Evolutionary conservation across 1,140 invertebrate genomes (phyloP).

Genomic region (Protaetia brevitarsis): DNA sequence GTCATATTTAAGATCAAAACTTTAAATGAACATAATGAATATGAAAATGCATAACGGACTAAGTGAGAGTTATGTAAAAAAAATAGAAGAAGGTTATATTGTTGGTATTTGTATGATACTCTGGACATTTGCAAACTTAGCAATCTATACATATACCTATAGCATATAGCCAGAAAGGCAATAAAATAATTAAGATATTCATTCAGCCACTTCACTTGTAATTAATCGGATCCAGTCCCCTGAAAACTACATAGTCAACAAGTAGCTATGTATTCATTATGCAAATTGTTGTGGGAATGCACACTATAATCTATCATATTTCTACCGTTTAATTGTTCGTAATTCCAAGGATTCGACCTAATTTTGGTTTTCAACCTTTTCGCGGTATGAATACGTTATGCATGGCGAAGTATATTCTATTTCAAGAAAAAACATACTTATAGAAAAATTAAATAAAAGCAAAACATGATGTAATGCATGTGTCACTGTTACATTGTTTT

Average conservation of each 20-base stretch:
- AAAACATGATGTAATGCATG: background rate
- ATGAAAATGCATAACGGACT: no score
- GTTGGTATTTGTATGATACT: no score
- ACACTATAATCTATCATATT: background rate
- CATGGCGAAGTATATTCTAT: constrained; percentile 11
- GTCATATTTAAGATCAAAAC: no score
- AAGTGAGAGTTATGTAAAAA: no score
- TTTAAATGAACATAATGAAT: no score
- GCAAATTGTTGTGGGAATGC: constrained; percentile 5
- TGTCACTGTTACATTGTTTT: background rate
- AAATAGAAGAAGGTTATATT: no score
- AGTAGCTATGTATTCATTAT: background rate
- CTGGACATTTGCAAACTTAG: no score
- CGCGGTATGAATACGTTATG: background rate
- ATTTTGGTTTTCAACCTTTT: background rate
- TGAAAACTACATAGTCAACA: background rate
- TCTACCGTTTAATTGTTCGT: constrained; percentile 1
- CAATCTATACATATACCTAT: background rate
- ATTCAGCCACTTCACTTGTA: no score
- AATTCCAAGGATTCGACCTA: constrained; percentile 1
- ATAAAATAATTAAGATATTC: background rate
- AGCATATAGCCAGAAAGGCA: background rate
- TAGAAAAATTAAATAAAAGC: background rate
- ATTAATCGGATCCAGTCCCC: no score
- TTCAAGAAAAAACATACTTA: background rate